Conservation (phyloP, 2,888 invertebrate genomes). For the Agrochola lota region DNA sequence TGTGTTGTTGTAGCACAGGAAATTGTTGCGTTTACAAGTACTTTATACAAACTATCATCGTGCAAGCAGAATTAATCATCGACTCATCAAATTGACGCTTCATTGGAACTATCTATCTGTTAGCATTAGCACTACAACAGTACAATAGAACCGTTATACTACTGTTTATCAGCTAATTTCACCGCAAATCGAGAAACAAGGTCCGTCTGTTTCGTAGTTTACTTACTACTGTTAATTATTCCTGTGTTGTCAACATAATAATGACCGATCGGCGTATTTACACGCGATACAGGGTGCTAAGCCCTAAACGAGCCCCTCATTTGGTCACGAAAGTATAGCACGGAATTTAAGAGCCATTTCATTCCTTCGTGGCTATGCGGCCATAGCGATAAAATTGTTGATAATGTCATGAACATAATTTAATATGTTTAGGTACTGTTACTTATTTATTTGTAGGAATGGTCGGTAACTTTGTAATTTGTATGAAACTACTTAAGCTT, state of each 20-base stretch:
- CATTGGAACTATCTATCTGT: slow-evolving; percentile 23
- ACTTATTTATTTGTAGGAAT: slow-evolving; percentile 24
- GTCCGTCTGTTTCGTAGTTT: slow-evolving; percentile 52
- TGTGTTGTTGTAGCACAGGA: not conserved
- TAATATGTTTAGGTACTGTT: slow-evolving; percentile 38
- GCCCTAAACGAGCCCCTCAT: slow-evolving; percentile 46
- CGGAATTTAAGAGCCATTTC: slow-evolving; percentile 46
- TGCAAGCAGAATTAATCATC: slow-evolving; percentile 19
- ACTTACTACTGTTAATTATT: slow-evolving; percentile 57
- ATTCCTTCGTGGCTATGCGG: slow-evolving; percentile 44
- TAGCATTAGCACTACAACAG: slow-evolving; percentile 10
- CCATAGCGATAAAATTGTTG: slow-evolving; percentile 53
- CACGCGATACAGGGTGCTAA: slow-evolving; percentile 56
- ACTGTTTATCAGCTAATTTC: slow-evolving; percentile 54
- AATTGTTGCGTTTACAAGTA: slow-evolving; percentile 4
- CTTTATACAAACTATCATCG: not conserved
- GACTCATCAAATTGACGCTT: slow-evolving; percentile 29
- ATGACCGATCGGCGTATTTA: slow-evolving; percentile 60
- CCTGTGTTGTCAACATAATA: slow-evolving; percentile 57
- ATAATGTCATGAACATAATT: slow-evolving; percentile 51
- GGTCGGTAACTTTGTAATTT: not conserved
- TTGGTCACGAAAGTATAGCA: slow-evolving; percentile 52
- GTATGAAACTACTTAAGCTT: slow-evolving; percentile 1
- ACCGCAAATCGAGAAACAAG: slow-evolving; percentile 50
- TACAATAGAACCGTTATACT: slow-evolving; percentile 55